phyloP scores from a whole-genome alignment of 2,113 vertebrate genomes.

The Nannobrachium achirus region DNA sequence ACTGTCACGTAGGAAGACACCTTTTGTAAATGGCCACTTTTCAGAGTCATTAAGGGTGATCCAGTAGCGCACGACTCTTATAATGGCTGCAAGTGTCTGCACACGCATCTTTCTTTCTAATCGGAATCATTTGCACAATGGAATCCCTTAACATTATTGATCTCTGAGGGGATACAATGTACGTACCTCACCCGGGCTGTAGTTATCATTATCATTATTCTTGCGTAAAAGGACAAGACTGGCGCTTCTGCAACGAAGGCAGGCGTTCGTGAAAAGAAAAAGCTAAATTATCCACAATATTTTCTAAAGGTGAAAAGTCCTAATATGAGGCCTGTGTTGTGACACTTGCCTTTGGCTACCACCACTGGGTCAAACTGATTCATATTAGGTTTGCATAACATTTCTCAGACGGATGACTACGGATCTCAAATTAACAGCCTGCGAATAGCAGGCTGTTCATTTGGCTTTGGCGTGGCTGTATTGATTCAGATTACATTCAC shows the following conservation, averaged over 20 bases:
- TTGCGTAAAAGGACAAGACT: conserved; percentile 4
- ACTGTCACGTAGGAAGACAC: conserved; percentile 12
- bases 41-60: conserved; percentile 52
- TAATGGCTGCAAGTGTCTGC: conserved; percentile 25
- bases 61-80: conserved; percentile 30
- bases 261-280: neutral
- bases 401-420: too few species aligned
- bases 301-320: neutral
- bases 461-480: too few species aligned
- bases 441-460: too few species aligned
- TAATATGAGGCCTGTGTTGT: neutral
- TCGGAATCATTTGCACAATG: conserved; percentile 21
- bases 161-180: conserved; percentile 5
- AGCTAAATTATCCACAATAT: neutral
- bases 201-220: conserved; percentile 24
- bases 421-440: too few species aligned
- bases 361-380: neutral
- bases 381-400: neutral
- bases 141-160: conserved; percentile 35
- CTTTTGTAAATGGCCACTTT: conserved; percentile 45
- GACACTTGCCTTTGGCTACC: neutral
- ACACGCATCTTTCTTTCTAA: conserved; percentile 24
- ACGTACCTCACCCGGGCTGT: conserved; percentile 5
- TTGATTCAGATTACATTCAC: too few species aligned
- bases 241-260: neutral